These are phyloP conservation scores for Formica aserva DNA, from an alignment of 2,888 invertebrate genomes.

Conservation along the genomic window DNA sequence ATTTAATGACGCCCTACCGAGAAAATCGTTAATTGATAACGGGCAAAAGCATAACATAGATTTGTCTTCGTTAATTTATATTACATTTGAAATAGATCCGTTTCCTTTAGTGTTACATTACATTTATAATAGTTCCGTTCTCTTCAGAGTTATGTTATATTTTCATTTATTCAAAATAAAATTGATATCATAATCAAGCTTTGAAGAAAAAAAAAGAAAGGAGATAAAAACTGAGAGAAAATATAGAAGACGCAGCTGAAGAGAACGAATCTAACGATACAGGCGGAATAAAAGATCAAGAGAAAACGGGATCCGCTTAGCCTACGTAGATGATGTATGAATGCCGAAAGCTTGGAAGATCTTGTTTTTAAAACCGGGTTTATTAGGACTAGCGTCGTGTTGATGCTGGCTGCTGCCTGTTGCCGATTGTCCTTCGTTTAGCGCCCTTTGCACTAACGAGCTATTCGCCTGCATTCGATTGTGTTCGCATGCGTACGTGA, in stretches of 20 bases:
- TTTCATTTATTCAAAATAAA: conserved; percentile 42
- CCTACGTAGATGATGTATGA: conserved; percentile 87
- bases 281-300: conserved; percentile 63
- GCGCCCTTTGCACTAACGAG: conserved; percentile 89
- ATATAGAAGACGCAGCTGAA: conserved; percentile 17
- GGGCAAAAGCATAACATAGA: not conserved
- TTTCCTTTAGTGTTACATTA: no score
- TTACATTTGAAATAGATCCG: not conserved
- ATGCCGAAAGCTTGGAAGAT: conserved; percentile 94
- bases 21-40: not conserved
- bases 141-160: conserved; percentile 28
- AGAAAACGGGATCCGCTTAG: conserved; percentile 61
- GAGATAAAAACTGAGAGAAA: conserved; percentile 7
- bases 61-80: no score
- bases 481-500: conserved; percentile 81
- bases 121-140: not conserved
- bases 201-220: not conserved
- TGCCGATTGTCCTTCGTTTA: conserved; percentile 87
- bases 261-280: conserved; percentile 32
- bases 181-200: conserved; percentile 53
- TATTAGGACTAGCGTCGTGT: conserved; percentile 87
- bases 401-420: conserved; percentile 66
- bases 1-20: conserved; percentile 4
- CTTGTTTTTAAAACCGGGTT: conserved; percentile 94
- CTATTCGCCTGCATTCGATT: conserved; percentile 63